Evolutionary conservation across 2,888 invertebrate genomes (phyloP).

Genomic region (Leistus spinibarbis): DNA sequence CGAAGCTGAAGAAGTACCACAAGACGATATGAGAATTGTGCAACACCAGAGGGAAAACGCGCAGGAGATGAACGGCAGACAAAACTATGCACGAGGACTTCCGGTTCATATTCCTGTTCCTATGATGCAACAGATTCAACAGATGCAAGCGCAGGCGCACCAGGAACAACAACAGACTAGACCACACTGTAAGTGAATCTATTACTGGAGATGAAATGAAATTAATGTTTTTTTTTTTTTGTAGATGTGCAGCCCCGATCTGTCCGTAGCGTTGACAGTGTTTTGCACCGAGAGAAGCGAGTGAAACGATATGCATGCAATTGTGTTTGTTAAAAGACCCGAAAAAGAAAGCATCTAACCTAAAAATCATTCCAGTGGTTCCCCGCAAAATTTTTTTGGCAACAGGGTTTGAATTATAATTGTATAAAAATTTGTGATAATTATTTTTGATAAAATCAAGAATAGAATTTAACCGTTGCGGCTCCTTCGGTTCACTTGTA

Average conservation of each 20-base stretch:
- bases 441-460: slow-evolving; percentile 3
- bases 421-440: neutral
- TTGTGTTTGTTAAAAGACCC: slow-evolving; percentile 65
- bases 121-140: slow-evolving; percentile 59
- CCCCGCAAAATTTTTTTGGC: neutral
- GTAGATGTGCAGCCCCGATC: slow-evolving; percentile 83
- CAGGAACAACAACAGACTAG: slow-evolving; percentile 66
- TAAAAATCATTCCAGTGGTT: slow-evolving; percentile 6
- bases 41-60: slow-evolving; percentile 54
- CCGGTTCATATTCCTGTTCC: slow-evolving; percentile 56
- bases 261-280: slow-evolving; percentile 54
- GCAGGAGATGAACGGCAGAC: slow-evolving; percentile 54
- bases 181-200: slow-evolving; percentile 74
- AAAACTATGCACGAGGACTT: slow-evolving; percentile 53
- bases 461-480: too few species aligned
- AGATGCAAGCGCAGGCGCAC: slow-evolving; percentile 47
- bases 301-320: slow-evolving; percentile 78
- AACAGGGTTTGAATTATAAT: slow-evolving; percentile 1
- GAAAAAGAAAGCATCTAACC: slow-evolving; percentile 10
- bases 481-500: too few species aligned
- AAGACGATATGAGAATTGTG: slow-evolving; percentile 47
- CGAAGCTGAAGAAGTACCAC: slow-evolving; percentile 40
- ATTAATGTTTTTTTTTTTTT: slow-evolving; percentile 46
- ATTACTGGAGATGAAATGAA: neutral
- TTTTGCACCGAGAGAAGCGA: slow-evolving; percentile 65